These are phyloP conservation scores for Prosopocoilus inquinatus DNA, from an alignment of 2,888 invertebrate species.

Conservation along the genomic window DNA sequence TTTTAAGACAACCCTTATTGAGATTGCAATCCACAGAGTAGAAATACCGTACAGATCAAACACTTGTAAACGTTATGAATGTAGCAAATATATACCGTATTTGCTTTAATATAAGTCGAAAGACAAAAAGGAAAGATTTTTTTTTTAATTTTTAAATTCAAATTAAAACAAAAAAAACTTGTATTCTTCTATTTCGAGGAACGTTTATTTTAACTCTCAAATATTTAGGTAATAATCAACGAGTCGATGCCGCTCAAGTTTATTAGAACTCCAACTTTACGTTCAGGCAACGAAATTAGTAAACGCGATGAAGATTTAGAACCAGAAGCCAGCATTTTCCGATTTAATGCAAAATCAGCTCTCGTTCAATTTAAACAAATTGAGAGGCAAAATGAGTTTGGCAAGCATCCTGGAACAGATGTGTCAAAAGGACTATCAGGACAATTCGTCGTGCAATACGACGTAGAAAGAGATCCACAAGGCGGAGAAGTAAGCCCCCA, in stretches of 20 bases:
- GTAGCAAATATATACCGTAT: no score
- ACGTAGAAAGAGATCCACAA: slow-evolving; percentile 59
- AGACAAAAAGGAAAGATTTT: no score
- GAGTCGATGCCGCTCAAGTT: slow-evolving; percentile 62
- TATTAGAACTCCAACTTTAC: slow-evolving; percentile 62
- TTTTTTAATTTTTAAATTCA: no score
- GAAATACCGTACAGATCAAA: no score
- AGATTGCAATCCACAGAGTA: no score
- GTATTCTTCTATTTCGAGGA: no score
- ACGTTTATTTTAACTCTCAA: not conserved
- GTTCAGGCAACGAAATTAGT: slow-evolving; percentile 64
- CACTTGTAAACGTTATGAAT: no score
- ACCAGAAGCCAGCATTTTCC: slow-evolving; percentile 39
- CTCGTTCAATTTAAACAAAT: slow-evolving; percentile 57
- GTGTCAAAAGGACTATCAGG: slow-evolving; percentile 57
- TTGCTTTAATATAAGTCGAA: no score
- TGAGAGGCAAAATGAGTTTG: slow-evolving; percentile 59
- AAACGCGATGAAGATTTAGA: slow-evolving; percentile 53
- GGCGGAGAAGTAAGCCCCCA: slow-evolving; percentile 56
- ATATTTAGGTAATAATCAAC: slow-evolving; percentile 56
- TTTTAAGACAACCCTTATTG: no score
- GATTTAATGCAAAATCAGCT: slow-evolving; percentile 35
- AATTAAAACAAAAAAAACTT: no score
- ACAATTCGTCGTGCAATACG: slow-evolving; percentile 70
- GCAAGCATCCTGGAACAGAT: slow-evolving; percentile 44